Evolutionary conservation across 2,113 vertebrate species (phyloP).

Genomic region (Tapirus terrestris): DNA sequence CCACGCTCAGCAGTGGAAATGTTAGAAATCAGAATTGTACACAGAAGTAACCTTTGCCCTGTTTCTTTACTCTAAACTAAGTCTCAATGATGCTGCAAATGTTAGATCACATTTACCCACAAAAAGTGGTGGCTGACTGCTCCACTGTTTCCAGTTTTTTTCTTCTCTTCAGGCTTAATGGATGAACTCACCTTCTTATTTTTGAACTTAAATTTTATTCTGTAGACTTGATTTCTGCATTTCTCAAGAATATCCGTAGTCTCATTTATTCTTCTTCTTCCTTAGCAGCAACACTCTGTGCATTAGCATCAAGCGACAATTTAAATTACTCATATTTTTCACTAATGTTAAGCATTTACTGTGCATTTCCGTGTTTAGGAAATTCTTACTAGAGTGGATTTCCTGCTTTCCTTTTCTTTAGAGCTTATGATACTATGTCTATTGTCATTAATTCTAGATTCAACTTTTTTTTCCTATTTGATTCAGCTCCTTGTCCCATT

Average conservation of each 20-base stretch:
- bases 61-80: constrained; percentile 37
- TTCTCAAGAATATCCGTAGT: background rate
- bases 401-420: background rate
- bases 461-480: background rate
- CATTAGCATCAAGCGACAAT: background rate
- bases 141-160: background rate
- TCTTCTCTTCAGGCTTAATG: background rate
- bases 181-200: background rate
- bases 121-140: background rate
- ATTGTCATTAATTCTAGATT: background rate
- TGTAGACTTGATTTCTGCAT: background rate
- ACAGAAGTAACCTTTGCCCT: constrained; percentile 44
- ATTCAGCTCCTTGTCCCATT: background rate
- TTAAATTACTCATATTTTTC: background rate
- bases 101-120: constrained; percentile 6
- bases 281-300: background rate
- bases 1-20: background rate
- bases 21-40: constrained; percentile 31
- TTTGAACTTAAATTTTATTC: constrained; percentile 8
- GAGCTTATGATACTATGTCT: background rate
- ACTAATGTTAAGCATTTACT: background rate
- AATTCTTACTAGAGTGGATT: background rate
- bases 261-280: background rate
- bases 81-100: background rate
- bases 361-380: background rate